phyloP scores from a whole-genome alignment of 2,113 vertebrate species.

The Plecotus auritus region DNA sequence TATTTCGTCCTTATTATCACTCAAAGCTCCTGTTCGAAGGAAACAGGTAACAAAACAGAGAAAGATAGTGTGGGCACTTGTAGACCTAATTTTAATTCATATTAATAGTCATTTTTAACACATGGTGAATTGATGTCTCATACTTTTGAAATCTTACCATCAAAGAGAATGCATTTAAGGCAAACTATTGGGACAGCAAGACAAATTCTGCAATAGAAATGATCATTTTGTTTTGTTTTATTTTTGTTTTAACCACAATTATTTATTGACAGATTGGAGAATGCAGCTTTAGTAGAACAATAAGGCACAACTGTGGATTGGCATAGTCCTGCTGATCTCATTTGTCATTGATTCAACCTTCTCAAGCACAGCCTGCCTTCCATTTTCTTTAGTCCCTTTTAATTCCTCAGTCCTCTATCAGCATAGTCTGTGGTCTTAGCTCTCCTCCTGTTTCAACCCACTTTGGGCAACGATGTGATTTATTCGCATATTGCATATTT shows the following conservation, averaged over 20 bases:
- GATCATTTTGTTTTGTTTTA: background rate
- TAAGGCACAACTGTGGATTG: conserved; percentile 83
- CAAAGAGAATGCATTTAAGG: background rate
- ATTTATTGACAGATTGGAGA: conserved; percentile 81
- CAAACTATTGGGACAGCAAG: background rate
- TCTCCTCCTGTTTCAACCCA: background rate
- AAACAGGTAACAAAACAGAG: background rate
- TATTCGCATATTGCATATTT: background rate
- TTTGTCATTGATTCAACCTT: background rate
- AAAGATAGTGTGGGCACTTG: background rate
- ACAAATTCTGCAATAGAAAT: background rate
- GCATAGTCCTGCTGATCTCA: background rate
- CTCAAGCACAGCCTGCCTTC: background rate
- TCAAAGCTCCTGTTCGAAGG: background rate
- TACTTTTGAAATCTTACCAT: conserved; percentile 6
- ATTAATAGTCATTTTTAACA: background rate
- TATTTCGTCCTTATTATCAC: background rate
- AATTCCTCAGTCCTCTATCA: background rate
- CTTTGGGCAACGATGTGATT: background rate
- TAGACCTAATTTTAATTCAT: background rate
- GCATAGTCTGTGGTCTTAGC: background rate
- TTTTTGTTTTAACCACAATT: conserved; percentile 62
- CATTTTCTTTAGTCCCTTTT: background rate
- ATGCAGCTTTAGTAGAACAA: conserved; percentile 79
- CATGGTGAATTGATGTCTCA: background rate